phyloP scores from a whole-genome alignment of 2,113 vertebrate genomes.

The Montifringilla adamsi region DNA sequence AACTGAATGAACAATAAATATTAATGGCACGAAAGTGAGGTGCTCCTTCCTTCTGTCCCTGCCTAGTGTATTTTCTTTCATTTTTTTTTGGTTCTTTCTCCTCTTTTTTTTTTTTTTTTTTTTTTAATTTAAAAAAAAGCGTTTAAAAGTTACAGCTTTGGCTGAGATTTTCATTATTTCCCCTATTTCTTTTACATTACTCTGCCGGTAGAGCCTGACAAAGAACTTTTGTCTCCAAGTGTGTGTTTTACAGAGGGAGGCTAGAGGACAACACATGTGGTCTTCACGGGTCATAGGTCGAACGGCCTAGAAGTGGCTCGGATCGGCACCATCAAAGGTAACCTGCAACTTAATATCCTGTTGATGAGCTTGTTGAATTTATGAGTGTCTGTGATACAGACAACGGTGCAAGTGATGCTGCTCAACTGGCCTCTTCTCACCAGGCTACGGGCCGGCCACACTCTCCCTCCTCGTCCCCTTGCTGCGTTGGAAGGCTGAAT shows the following conservation, averaged over 20 bases:
- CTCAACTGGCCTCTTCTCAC: neutral
- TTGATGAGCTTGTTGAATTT: constrained; percentile 87
- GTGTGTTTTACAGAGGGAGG: constrained; percentile 78
- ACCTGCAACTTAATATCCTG: constrained; percentile 85
- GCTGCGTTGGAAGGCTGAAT: neutral
- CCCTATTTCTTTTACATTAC: constrained; percentile 51
- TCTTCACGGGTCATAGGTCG: constrained; percentile 88
- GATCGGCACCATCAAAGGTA: constrained; percentile 80
- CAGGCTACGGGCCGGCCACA: neutral
- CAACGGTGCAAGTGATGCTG: constrained; percentile 31
- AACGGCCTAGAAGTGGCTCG: constrained; percentile 83
- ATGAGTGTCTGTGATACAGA: constrained; percentile 65
- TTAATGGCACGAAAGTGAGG: neutral
- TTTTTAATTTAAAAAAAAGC: neutral
- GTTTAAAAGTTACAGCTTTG: constrained; percentile 69
- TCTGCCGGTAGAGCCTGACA: constrained; percentile 57
- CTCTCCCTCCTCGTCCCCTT: neutral
- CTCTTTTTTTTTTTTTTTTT: neutral
- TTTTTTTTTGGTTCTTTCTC: neutral
- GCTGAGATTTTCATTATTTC: constrained; percentile 71
- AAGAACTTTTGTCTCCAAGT: constrained; percentile 79
- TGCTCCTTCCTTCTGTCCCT: neutral
- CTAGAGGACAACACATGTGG: constrained; percentile 81
- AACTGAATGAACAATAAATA: constrained; percentile 39
- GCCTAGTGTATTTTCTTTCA: neutral